Percentiles rank a stretch among this genome's conserved stretches.
Conservation (phyloP, 2,797 vertebrate species). For the Danio choprae region DNA sequence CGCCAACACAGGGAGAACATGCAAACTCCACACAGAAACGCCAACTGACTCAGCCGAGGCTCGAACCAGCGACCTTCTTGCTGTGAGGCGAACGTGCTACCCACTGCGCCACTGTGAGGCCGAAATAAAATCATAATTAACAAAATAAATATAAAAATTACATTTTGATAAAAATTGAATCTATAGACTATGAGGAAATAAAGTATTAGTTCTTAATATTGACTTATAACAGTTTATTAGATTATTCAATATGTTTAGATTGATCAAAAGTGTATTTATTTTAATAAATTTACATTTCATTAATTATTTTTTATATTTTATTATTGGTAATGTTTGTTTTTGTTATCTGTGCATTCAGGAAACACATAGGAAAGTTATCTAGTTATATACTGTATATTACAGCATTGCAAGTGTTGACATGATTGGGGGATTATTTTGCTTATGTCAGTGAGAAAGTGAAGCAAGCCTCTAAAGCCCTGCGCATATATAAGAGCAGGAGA, state of each 20-base stretch:
- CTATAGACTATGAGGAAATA: neutral
- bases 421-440: neutral
- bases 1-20: no score
- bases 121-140: no score
- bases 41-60: no score
- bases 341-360: neutral
- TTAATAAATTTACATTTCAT: neutral
- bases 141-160: no score
- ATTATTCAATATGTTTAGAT: neutral
- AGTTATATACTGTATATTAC: neutral
- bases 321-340: neutral
- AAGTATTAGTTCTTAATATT: neutral
- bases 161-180: neutral
- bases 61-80: no score
- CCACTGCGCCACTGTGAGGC: no score
- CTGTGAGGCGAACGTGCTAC: no score
- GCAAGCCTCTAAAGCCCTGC: neutral
- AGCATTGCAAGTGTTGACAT: neutral
- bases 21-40: no score
- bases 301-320: neutral
- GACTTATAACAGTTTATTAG: neutral
- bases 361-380: neutral
- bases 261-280: neutral
- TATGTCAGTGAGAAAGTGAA: neutral
- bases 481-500: neutral